Evolutionary conservation across 2,113 vertebrate genomes (phyloP).

Genomic region (Archilochus colubris): DNA sequence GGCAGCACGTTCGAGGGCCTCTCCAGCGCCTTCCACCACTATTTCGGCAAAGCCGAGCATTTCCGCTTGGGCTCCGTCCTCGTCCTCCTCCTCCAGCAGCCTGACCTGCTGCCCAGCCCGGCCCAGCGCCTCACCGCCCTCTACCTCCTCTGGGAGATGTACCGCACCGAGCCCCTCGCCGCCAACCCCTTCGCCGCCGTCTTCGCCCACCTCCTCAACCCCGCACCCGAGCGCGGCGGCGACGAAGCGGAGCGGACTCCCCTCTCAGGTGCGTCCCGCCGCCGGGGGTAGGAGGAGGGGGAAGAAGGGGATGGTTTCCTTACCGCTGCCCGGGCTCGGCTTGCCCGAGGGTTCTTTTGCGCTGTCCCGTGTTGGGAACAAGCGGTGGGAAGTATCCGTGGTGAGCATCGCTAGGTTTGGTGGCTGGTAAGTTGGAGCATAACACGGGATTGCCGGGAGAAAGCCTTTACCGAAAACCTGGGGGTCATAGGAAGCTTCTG

Average conservation of each 20-base stretch:
- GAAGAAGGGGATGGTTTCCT: too few relatives aligned
- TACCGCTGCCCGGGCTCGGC: too few relatives aligned
- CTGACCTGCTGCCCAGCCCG: slow-evolving; percentile 92
- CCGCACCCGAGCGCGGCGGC: slow-evolving; percentile 81
- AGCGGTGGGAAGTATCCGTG: too few relatives aligned
- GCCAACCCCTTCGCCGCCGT: slow-evolving; percentile 97
- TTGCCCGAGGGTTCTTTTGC: too few relatives aligned
- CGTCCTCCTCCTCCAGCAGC: slow-evolving; percentile 96
- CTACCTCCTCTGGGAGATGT: slow-evolving; percentile 99
- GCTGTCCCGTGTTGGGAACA: too few relatives aligned
- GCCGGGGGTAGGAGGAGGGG: not conserved
- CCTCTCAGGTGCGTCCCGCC: slow-evolving; percentile 82
- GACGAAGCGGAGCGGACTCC: slow-evolving; percentile 88
- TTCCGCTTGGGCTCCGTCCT: slow-evolving; percentile 94
- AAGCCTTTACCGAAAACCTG: not conserved
- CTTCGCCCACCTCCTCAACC: slow-evolving; percentile 96
- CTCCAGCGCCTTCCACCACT: slow-evolving; percentile 94
- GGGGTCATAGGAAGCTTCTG: not conserved
- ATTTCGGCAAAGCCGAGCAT: slow-evolving; percentile 94
- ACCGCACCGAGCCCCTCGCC: slow-evolving; percentile 95
- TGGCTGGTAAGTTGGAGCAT: not conserved
- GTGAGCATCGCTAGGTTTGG: not conserved
- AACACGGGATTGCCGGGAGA: rapidly evolving
- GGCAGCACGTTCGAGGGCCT: slow-evolving; percentile 93
- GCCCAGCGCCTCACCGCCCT: slow-evolving; percentile 95